Evolutionary conservation across 1,140 invertebrate genomes (phyloP), one percentile per base, ranked within the genome.

Genomic region (Achroia grisella): DNA sequence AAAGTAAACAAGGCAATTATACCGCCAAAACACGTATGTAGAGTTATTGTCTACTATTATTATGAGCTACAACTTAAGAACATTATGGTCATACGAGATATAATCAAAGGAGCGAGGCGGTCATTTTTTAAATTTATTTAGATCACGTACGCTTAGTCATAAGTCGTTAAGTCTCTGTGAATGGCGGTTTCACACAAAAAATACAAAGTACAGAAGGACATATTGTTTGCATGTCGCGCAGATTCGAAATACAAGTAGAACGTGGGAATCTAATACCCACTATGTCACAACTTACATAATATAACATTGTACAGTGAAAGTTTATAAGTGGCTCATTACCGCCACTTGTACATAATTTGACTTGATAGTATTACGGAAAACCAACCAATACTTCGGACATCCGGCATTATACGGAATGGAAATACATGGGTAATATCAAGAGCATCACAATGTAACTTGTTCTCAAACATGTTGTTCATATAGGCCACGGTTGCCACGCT

Each of bases 131-230:
- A 66, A 69, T 68, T 59, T 73, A 79, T 77, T 74, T 72, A 41
- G 60, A 71, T 78, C 77, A 81, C 80, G 80, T 84, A 55, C 37
- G 17, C 56, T 69, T 65, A 67, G 56, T 75, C 71, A 73, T 79
- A 77, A 71, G 71, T 74, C 65, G 72, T 76, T 74, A 78, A 23
- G 17, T 66, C 53, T 65, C 55, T 59, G 37, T 57, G 52, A 70
- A 69, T 59, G 59, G 62, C 61, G 58, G 64, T 81, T 76, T 76
- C 64, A 71, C 59, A 78, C 17, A 78, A 74, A 76, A 71, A 70
- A 56, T 52, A 56, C 53, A 60, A 68, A 58, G 69, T 63, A 69
- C 68, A 67, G 64, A 48, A 63, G 12, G 47, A 44, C 54, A 57
- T 64, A 63, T 66, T 66, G 64, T 70, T 71, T 60, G 70, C 55